Percentiles rank a stretch among this genome's conserved stretches.
Conservation (phyloP, 2,113 vertebrate species). For the Diglossa brunneiventris region DNA sequence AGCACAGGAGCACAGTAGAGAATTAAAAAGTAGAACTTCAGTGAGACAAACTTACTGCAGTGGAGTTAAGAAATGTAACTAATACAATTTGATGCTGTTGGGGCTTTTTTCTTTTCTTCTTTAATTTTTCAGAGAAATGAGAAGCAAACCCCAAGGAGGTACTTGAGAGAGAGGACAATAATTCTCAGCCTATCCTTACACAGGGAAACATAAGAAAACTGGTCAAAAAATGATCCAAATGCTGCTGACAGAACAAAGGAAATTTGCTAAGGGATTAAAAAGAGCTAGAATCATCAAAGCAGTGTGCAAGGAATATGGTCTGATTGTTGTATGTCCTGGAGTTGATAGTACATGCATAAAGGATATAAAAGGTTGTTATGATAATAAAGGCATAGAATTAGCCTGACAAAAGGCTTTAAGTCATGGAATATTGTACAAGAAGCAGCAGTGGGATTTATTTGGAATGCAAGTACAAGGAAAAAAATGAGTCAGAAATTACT, state of each 20-base stretch:
- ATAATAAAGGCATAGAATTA: conserved; percentile 9
- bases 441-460: background rate
- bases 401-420: background rate
- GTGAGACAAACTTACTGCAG: background rate
- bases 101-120: background rate
- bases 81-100: background rate
- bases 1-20: background rate
- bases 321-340: background rate
- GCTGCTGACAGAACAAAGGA: background rate
- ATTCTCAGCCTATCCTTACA: background rate
- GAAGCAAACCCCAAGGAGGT: background rate
- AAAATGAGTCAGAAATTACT: conserved; percentile 5
- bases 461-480: conserved; percentile 26
- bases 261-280: background rate
- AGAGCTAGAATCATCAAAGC: background rate
- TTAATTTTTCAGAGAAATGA: background rate
- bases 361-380: conserved; percentile 9
- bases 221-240: background rate
- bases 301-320: background rate
- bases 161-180: background rate
- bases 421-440: background rate
- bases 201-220: background rate
- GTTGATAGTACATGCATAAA: background rate
- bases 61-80: background rate
- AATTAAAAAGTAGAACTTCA: background rate